Conservation (phyloP, 2,113 vertebrate genomes). For the Notothenia rossii region DNA sequence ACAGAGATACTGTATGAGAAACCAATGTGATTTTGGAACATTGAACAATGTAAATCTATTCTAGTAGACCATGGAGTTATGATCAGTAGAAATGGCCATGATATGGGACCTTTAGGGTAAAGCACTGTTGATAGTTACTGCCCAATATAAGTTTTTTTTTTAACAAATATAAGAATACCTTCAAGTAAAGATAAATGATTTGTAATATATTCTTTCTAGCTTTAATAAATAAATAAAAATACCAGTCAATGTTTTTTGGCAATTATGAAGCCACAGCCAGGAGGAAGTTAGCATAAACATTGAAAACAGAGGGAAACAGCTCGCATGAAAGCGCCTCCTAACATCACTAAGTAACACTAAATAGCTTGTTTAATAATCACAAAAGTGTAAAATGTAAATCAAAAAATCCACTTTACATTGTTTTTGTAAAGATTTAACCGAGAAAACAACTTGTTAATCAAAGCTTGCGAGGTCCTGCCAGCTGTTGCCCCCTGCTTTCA, state of each 20-base stretch:
- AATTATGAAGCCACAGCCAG: not conserved
- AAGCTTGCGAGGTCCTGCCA: not conserved
- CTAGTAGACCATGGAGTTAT: too few relatives aligned
- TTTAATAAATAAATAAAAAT: not conserved
- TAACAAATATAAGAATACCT: not conserved
- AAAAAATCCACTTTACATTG: too few relatives aligned
- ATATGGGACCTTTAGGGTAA: too few relatives aligned
- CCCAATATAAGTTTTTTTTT: not conserved
- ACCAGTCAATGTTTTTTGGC: not conserved
- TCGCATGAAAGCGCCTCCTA: not conserved
- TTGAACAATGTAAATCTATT: too few relatives aligned
- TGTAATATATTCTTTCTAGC: not conserved
- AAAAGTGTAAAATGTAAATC: too few relatives aligned
- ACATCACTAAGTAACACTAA: not conserved
- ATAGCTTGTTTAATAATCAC: too few relatives aligned
- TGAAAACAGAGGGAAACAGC: not conserved
- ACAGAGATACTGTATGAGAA: too few relatives aligned
- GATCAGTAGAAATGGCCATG: too few relatives aligned
- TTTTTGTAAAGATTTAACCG: too few relatives aligned
- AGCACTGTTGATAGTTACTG: not conserved
- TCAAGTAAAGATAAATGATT: not conserved
- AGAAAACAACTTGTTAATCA: too few relatives aligned
- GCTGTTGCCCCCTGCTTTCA: not conserved
- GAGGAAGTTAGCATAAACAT: not conserved
- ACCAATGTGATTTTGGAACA: too few relatives aligned